These are phyloP conservation scores for Cichlasoma orientale DNA, from an alignment of 2,797 vertebrate genomes.

Conservation along the genomic window DNA sequence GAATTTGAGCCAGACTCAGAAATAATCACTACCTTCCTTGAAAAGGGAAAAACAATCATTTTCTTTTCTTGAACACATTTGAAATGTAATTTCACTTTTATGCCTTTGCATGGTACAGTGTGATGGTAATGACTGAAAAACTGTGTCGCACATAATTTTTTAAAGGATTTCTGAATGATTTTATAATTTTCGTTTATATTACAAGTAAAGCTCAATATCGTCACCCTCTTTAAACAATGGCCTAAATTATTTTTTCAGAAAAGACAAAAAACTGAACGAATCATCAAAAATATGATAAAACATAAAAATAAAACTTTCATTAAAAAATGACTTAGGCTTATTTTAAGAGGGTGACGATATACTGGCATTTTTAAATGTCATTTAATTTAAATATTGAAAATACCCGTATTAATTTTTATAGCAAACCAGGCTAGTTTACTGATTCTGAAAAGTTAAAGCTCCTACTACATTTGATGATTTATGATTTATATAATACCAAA, in stretches of 20 bases:
- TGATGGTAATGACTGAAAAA: neutral
- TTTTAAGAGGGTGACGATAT: neutral
- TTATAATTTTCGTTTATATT: no score
- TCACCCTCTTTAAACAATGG: no score
- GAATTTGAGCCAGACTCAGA: neutral
- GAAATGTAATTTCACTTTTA: neutral
- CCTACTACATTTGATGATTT: neutral
- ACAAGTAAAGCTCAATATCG: no score
- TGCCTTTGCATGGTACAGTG: neutral
- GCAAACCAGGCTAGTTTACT: neutral
- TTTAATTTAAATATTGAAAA: neutral
- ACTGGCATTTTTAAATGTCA: neutral
- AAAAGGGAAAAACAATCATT: neutral
- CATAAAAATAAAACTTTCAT: no score
- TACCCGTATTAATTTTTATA: neutral
- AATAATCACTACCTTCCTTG: neutral
- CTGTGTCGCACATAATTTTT: no score
- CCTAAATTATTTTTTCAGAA: no score
- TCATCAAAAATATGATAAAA: no score
- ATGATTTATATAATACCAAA: neutral
- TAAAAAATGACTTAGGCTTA: no score
- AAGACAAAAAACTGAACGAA: no score
- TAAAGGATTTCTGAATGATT: neutral
- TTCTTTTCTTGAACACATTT: neutral
- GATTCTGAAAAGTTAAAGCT: neutral